Evolutionary conservation across 2,113 vertebrate species (phyloP), one percentile per base, ranked within the genome.

Genomic region (Macrotis lagotis): DNA sequence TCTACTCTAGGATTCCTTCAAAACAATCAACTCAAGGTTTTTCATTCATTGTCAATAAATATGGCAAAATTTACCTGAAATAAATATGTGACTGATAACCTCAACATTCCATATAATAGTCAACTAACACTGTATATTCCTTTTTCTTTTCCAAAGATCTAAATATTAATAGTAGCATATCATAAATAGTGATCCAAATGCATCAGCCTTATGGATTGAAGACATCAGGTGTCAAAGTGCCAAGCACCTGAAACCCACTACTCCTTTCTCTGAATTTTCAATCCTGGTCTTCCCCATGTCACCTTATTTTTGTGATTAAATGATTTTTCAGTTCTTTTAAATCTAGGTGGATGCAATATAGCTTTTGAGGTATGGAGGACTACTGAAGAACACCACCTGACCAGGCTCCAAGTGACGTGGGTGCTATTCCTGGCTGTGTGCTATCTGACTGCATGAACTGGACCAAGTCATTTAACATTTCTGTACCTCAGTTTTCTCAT

Each of bases 401-500:
- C 31, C 55, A 37, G 52, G 9, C 1, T 89, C 31, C 31, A 88
- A 25, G 8, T 4, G 48, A 44, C 8, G n/a, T 51, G 24, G 19
- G 31, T 50, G 48, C 48, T 91, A 95, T 92, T 97, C 59, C 90
- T 93, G 90, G 51, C 44, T 48, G 4, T 88, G 25, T 88, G 96
- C 88, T 59, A 55, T 10, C 48, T 83, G 88, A 92, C 51, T 91
- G 48, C 59, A 53, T 95, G 88, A 95, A 50, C 53, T 91, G 95
- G 51, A 66, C 16, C 1, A 37, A 94, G 51, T 26, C 92, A 95
- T 48, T 93, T 89, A 59, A 91, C 24, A 28, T 92, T 52, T 53
- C 50, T 89, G 49, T 96, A 96, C 88, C 89, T 93, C 92, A 89
- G 66, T 97, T 90, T 96, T 91, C 91, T 95, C 94, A 96, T 91